phyloP scores from a whole-genome alignment of 2,888 invertebrate species.

The Tipula vernalis region DNA sequence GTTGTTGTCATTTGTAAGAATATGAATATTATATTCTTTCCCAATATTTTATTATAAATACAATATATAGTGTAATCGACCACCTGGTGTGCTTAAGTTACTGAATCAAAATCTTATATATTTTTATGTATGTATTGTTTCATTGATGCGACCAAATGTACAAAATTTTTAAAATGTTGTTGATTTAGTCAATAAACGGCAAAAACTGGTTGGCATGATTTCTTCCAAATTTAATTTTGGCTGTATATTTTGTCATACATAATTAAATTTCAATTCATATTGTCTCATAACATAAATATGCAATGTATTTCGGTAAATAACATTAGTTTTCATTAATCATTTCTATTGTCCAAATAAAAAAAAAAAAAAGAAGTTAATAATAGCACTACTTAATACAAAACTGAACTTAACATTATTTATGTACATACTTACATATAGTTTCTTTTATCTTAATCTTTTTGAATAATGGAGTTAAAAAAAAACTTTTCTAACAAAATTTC shows the following conservation, averaged over 20 bases:
- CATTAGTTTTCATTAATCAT: constrained; percentile 4
- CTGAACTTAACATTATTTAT: background rate
- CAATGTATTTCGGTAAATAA: background rate
- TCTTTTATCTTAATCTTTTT: background rate
- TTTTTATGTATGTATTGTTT: background rate
- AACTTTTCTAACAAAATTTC: background rate
- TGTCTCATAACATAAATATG: background rate
- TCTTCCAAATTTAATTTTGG: background rate
- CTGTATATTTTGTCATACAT: background rate
- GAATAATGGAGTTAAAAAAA: background rate
- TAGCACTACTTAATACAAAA: background rate
- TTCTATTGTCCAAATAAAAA: background rate
- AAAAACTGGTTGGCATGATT: background rate
- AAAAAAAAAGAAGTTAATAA: background rate
- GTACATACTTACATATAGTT: background rate
- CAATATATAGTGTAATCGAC: background rate
- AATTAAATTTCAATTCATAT: background rate
- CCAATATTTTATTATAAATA: background rate
- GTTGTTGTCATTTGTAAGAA: background rate
- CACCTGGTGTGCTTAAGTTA: background rate
- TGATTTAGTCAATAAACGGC: background rate
- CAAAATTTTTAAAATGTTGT: background rate
- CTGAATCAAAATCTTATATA: background rate
- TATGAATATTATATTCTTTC: background rate
- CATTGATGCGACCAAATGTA: background rate